These are phyloP conservation scores for Chrosomus eos DNA, from an alignment of 2,797 vertebrate genomes.

Conservation along the genomic window DNA sequence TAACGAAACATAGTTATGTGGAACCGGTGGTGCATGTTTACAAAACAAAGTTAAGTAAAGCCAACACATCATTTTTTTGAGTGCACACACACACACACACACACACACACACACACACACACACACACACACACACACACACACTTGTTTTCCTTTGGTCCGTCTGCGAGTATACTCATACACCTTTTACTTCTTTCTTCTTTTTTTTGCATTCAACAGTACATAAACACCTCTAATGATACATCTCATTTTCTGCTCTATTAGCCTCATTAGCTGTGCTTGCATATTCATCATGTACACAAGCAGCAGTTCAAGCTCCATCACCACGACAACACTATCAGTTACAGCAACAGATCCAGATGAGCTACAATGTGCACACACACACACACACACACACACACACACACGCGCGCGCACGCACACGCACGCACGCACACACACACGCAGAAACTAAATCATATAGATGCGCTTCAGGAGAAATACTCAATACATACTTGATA, in stretches of 20 bases:
- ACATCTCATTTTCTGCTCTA: conserved; percentile 35
- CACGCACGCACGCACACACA: neutral
- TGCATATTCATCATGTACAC: conserved; percentile 52
- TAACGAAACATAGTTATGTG: no score
- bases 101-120: no score
- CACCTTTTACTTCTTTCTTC: neutral
- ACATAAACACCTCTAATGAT: conserved; percentile 26
- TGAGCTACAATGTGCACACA: neutral
- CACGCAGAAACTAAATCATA: neutral
- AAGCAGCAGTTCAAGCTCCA: conserved; percentile 21
- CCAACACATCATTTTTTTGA: no score
- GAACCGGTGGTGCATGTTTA: no score
- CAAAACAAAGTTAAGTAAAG: no score
- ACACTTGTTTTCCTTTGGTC: conserved; percentile 1
- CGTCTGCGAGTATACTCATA: neutral
- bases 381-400: neutral
- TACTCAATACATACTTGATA: neutral
- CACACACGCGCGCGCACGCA: neutral
- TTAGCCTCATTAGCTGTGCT: conserved; percentile 44
- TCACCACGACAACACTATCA: conserved; percentile 38
- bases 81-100: no score
- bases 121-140: no score
- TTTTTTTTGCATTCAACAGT: conserved; percentile 14
- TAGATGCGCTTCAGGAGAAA: neutral
- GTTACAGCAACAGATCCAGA: conserved; percentile 24